A percentile compares a stretch with the other conserved stretches of the same genome.
phyloP scores from a whole-genome alignment of 2,113 vertebrate genomes.

The Podarcis cretensis region DNA sequence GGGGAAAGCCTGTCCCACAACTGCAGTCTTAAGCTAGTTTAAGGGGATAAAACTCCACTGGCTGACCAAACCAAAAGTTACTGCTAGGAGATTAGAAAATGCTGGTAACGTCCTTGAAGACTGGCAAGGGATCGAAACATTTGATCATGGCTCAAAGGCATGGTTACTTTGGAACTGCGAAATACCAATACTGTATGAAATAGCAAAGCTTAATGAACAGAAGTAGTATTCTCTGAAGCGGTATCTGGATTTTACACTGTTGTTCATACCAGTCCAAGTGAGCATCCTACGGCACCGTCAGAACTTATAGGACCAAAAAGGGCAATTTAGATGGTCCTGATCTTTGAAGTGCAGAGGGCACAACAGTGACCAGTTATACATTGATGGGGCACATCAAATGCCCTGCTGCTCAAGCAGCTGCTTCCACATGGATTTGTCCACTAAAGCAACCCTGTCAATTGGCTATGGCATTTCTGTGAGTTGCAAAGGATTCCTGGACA shows the following conservation, averaged over 20 bases:
- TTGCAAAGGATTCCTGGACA: neutral
- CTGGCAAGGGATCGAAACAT: neutral
- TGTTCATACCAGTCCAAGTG: neutral
- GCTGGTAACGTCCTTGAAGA: neutral
- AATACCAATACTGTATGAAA: neutral
- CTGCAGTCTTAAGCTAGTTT: neutral
- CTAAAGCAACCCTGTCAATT: neutral
- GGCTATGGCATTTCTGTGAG: neutral
- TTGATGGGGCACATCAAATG: neutral
- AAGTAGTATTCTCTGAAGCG: neutral
- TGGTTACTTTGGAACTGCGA: neutral
- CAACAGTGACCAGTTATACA: neutral
- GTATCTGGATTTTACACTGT: neutral
- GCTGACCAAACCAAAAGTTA: neutral
- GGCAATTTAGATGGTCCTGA: neutral
- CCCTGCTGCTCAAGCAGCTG: neutral
- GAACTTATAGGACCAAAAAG: neutral
- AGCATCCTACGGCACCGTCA: neutral
- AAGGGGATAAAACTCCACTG: neutral
- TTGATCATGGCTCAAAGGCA: neutral
- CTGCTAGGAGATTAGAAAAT: neutral
- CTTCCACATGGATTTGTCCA: neutral
- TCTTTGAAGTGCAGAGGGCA: neutral
- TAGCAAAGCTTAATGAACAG: no score
- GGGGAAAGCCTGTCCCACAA: neutral